These are phyloP conservation scores for Sphinx pinastri DNA, from an alignment of 2,888 invertebrate genomes.

Conservation along the genomic window DNA sequence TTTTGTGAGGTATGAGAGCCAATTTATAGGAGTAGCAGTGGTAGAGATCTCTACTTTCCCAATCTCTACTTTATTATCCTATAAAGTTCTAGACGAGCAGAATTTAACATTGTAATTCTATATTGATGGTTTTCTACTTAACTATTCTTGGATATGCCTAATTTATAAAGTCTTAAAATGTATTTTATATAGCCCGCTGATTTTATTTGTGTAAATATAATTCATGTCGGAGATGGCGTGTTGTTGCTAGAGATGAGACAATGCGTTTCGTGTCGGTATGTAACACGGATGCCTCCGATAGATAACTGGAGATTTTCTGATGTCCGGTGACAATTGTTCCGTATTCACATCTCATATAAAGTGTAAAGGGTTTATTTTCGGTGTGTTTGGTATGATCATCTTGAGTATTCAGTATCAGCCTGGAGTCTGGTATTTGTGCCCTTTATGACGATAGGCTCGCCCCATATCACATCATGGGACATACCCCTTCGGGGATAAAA, in stretches of 20 bases:
- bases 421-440: no score
- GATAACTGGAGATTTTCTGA: slow-evolving; percentile 67
- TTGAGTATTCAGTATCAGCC: not conserved
- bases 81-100: no score
- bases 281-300: slow-evolving; percentile 65
- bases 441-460: no score
- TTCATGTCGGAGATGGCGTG: slow-evolving; percentile 53
- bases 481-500: no score
- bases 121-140: no score
- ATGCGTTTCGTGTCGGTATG: slow-evolving; percentile 62
- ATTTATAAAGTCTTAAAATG: not conserved
- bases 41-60: no score
- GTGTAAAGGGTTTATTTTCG: not conserved
- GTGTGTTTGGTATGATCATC: not conserved
- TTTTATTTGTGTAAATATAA: not conserved
- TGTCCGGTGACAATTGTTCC: slow-evolving; percentile 30
- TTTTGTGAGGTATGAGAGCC: no score
- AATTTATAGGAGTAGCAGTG: no score
- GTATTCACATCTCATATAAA: not conserved
- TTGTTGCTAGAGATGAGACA: slow-evolving; percentile 42
- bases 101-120: no score
- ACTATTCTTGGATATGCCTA: no score
- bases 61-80: no score
- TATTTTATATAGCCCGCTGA: not conserved
- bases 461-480: no score